Base-by-base conservation (phyloP, 2,888 invertebrate species). In the Hofmannophila pseudospretella region DNA sequence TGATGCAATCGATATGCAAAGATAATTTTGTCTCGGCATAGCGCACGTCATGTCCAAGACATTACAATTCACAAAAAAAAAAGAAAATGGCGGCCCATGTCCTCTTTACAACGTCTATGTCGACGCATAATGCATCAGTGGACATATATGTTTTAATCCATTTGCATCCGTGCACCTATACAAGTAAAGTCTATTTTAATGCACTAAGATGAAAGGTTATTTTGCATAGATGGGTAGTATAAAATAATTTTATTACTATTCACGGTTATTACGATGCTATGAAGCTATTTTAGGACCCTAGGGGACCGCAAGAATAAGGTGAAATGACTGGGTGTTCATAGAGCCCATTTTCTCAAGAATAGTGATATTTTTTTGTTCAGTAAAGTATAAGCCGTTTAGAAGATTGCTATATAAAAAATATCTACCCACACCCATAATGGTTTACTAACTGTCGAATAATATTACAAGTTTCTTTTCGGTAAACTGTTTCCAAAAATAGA, bases 181-280 rank as follows among this genome's bases (percentile, higher is more conserved):
- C 4, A n/a, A n/a, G n/a, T 36, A 38, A 32, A 46, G 56, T 45
- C 37, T 58, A 45, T 29, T 43, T 49, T 54, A 4, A 13, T 30
- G 23, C 38, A 34, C n/a, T 14, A 11, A 14, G 16, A 27, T 26
- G 16, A 36, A 41, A 39, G 42, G 27, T 29, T 39, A 44, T 52
- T 51, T 54, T 47, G 41, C 47, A 47, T 52, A 51, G 50, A 44
- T 41, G 42, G 36, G 45, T 48, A 46, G 54, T 51, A 52, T 59
- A 59, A 62, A 73, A 67, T 70, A 69, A 73, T 74, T 74, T 74
- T 78, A 76, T 76, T 71, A 68, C 62, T 46, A 51, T 53, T 49
- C 59, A 58, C 49, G 51, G 51, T 65, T 67, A 70, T 69, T 64
- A 67, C 53, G 54, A 54, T 49, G 45, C 55, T 14, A 12, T 1